Conservation (phyloP, 2,113 vertebrate genomes). For the Upupa epops region DNA sequence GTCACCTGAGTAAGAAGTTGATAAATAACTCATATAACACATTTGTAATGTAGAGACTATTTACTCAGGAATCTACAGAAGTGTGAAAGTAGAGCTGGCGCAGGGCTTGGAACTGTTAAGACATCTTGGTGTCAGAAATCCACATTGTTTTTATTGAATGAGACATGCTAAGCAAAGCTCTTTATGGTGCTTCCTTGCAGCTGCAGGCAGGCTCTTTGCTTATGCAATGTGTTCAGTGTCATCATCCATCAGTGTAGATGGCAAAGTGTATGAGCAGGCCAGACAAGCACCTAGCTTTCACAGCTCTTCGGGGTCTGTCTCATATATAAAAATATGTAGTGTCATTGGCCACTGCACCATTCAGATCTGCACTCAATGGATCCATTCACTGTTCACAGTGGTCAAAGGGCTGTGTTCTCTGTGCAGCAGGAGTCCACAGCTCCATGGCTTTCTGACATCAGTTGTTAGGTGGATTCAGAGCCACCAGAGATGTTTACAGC, state of each 20-base stretch:
- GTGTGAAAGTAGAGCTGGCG: background rate
- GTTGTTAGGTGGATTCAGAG: background rate
- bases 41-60: background rate
- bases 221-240: background rate
- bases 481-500: background rate
- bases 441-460: background rate
- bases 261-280: background rate
- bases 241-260: background rate
- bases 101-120: background rate
- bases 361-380: background rate
- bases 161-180: background rate
- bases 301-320: background rate
- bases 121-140: background rate
- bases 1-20: background rate
- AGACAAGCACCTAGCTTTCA: background rate
- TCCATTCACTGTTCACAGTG: background rate
- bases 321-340: background rate
- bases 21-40: background rate
- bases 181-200: background rate
- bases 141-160: constrained; percentile 12
- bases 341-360: background rate
- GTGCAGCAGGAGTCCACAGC: background rate
- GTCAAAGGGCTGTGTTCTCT: background rate
- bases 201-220: background rate
- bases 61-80: background rate